Evolutionary conservation across 2,888 invertebrate species (phyloP).

Genomic region (Maniola hyperantus): DNA sequence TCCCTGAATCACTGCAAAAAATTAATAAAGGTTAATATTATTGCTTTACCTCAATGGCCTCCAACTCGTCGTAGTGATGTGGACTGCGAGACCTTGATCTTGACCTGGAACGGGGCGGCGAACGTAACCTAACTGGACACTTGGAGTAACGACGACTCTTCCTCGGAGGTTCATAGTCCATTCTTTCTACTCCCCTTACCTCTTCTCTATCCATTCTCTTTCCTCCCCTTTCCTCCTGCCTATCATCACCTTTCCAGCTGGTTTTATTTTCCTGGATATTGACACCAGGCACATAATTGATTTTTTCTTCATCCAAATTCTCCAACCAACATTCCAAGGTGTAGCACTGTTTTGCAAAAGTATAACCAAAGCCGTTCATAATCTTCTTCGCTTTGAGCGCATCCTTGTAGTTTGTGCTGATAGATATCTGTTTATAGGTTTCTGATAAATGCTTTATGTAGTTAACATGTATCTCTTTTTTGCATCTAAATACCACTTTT

Average conservation of each 20-base stretch:
- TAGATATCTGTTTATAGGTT: slow-evolving; percentile 19
- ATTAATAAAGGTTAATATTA: too few species aligned
- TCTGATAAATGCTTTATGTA: neutral
- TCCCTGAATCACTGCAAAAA: too few species aligned
- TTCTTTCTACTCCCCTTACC: neutral
- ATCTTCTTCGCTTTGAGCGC: slow-evolving; percentile 20
- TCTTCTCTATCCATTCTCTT: neutral
- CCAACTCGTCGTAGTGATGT: slow-evolving; percentile 6
- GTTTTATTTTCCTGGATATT: too few species aligned
- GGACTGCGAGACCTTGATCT: slow-evolving; percentile 5
- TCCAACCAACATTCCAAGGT: slow-evolving; percentile 26
- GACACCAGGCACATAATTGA: neutral
- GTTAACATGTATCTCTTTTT: neutral
- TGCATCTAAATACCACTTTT: slow-evolving; percentile 22
- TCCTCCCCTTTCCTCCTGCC: neutral
- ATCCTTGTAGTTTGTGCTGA: slow-evolving; percentile 18
- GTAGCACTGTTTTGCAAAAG: slow-evolving; percentile 8
- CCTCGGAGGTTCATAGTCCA: slow-evolving; percentile 3
- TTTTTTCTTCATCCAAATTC: neutral
- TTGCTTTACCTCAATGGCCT: slow-evolving; percentile 23
- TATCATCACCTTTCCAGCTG: neutral
- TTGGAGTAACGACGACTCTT: slow-evolving; percentile 8
- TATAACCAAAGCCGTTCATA: slow-evolving; percentile 19
- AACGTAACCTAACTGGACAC: neutral
- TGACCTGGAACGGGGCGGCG: neutral